Base-by-base conservation (phyloP, 2,113 vertebrate species). In the Rissa tridactyla region DNA sequence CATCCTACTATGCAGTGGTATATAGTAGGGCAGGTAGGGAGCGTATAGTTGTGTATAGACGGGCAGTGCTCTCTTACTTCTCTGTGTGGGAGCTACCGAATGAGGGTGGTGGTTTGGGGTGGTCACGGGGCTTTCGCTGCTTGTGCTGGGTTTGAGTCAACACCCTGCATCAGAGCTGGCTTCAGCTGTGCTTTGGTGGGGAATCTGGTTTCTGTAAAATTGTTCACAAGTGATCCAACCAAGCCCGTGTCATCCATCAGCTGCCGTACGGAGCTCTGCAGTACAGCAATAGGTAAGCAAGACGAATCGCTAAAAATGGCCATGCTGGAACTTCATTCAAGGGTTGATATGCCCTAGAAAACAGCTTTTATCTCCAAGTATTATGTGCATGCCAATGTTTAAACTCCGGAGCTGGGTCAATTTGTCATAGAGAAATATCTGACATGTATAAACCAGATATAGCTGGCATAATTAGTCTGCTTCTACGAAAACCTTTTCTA, bases 21-120 rank as follows among this genome's bases (percentile, higher is more conserved):
- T 4, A 10, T 40, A 1, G 22, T 44, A 4, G 1, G 6, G 32
- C 6, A 42, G 70, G 70, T 4, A 32, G 42, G 64, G 77, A 92
- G 49, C 0, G 0, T 36, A 4, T 11, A 14, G 9, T 5, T 5
- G 34, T 8, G 26, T 8, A 1, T 3, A 4, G 10, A 7, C 3
- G 34, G 69, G 29, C 75, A 73, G 40, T 15, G 13, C 55, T 38
- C 49, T 57, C 26, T 40, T 58, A 7, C 22, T 51, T 38, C 60
- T 51, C 65, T 55, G 55, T 0, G 6, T 64, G 46, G 78, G 40
- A 76, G 34, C 78, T 75, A 1, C 5, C 26, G 65, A 64, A 49
- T 42, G 61, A 68, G 26, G 15, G 8, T 21, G 52, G 18, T 54
- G 49, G 40, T 36, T 83, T 72, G 30, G 34, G 9, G 19, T 32